A percentile compares a stretch with the other conserved stretches of the same genome.
Evolutionary conservation across 1,140 invertebrate genomes (phyloP).

Genomic region (Sitophilus oryzae): DNA sequence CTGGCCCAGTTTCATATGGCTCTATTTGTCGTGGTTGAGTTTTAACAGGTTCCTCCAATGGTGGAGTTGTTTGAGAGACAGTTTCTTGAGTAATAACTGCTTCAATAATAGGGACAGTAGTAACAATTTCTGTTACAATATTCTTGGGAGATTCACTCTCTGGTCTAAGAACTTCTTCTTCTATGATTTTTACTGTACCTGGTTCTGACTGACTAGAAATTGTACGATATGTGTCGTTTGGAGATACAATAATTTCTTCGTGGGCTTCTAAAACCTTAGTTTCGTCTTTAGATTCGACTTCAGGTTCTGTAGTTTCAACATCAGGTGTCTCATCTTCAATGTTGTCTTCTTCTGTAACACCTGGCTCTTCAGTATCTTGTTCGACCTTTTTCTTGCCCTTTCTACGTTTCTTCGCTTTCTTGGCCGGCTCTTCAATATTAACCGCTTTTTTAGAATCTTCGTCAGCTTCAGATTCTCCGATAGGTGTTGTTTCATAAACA

Average conservation of each 20-base stretch:
- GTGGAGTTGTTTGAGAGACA: conserved; percentile 47
- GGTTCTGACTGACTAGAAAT: conserved; percentile 52
- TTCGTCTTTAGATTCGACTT: conserved; percentile 19
- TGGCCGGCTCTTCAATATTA: conserved; percentile 44
- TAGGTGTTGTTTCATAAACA: conserved; percentile 38
- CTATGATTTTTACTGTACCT: conserved; percentile 56
- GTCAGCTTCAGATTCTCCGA: conserved; percentile 35
- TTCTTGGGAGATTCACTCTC: conserved; percentile 45
- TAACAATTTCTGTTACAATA: conserved; percentile 49
- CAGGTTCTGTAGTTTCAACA: conserved; percentile 18
- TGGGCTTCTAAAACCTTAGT: conserved; percentile 36
- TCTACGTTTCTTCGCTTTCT: conserved; percentile 37
- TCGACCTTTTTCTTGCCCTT: conserved; percentile 20
- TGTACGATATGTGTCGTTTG: conserved; percentile 51
- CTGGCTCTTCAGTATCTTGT: conserved; percentile 23
- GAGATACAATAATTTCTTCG: conserved; percentile 37
- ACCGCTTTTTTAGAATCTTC: conserved; percentile 35
- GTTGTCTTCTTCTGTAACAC: conserved; percentile 8
- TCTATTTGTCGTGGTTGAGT: conserved; percentile 8
- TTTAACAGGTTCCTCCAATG: conserved; percentile 19
- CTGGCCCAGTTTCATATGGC: conserved; percentile 44
- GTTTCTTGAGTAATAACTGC: conserved; percentile 48
- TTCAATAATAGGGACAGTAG: conserved; percentile 55
- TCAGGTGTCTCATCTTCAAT: not conserved
- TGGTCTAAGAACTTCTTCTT: conserved; percentile 50